A percentile compares a stretch with the other conserved stretches of the same genome.
These are phyloP conservation scores for Hiodon tergisus DNA, from an alignment of 2,113 vertebrate species.

Conservation along the genomic window DNA sequence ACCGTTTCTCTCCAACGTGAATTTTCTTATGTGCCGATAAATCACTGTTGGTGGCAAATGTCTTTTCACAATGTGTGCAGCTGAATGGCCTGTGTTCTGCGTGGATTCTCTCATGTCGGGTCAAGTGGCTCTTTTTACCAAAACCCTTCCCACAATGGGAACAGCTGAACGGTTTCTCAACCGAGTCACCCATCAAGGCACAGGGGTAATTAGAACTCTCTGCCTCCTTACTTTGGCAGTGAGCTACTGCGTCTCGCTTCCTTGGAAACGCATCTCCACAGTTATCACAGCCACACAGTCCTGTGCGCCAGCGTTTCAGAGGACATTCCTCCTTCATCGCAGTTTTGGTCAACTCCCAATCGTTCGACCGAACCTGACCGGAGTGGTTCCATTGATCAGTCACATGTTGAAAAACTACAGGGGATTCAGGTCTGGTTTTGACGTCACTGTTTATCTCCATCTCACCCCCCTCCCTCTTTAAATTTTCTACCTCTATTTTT, in stretches of 20 bases:
- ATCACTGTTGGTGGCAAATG: conserved; percentile 9
- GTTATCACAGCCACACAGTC: no score
- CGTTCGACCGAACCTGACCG: no score
- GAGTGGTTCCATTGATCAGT: background rate
- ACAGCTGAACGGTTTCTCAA: background rate
- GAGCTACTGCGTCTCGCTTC: no score
- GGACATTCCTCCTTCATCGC: no score
- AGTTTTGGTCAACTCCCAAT: no score
- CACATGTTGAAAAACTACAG: background rate
- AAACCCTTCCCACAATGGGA: conserved; percentile 16
- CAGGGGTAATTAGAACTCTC: background rate
- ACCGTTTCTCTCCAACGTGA: conserved; percentile 9
- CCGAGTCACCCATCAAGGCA: background rate
- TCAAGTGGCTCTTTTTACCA: conserved; percentile 8
- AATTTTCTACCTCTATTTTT: background rate
- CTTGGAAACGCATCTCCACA: no score
- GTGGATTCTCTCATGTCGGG: conserved; percentile 12
- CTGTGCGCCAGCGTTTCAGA: no score
- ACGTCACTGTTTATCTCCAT: background rate
- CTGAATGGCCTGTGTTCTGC: conserved; percentile 5
- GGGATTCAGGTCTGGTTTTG: background rate
- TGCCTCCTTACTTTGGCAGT: no score
- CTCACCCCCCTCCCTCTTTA: background rate
- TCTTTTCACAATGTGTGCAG: conserved; percentile 12
- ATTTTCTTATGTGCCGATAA: conserved; percentile 16